Evolutionary conservation across 2,888 invertebrate genomes (phyloP).

Genomic region (Saturnia japonica): DNA sequence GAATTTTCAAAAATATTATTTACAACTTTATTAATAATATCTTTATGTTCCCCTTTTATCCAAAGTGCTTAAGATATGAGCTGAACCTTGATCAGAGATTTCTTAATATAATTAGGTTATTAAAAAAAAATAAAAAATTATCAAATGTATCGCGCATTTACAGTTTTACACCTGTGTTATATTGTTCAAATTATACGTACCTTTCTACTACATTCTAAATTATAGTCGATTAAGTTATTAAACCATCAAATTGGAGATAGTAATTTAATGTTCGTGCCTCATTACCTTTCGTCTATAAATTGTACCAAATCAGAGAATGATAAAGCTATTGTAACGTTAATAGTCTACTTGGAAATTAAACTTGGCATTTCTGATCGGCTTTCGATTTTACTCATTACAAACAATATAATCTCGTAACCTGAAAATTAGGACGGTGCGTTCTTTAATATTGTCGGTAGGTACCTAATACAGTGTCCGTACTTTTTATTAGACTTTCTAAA

Average conservation of each 20-base stretch:
- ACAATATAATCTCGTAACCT: constrained; percentile 26
- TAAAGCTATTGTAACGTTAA: constrained; percentile 23
- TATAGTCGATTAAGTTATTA: constrained; percentile 35
- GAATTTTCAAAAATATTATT: not conserved
- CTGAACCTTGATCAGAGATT: not conserved
- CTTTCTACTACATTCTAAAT: constrained; percentile 18
- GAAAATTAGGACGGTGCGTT: constrained; percentile 33
- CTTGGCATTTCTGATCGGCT: constrained; percentile 42
- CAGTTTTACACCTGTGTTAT: constrained; percentile 6
- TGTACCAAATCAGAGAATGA: constrained; percentile 32
- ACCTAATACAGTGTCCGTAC: constrained; percentile 26
- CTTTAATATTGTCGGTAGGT: constrained; percentile 28
- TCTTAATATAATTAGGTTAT: not conserved
- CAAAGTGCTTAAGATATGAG: not conserved
- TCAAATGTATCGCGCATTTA: constrained; percentile 30
- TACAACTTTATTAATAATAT: not conserved
- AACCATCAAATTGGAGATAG: constrained; percentile 33
- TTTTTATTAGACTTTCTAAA: constrained; percentile 46
- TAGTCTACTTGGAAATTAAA: constrained; percentile 22
- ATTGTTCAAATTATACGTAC: constrained; percentile 19
- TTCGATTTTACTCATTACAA: constrained; percentile 54
- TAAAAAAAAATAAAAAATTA: constrained; percentile 9
- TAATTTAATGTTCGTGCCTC: constrained; percentile 41
- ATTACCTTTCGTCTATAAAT: constrained; percentile 41
- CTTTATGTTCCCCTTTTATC: not conserved